A percentile compares a stretch with the other conserved stretches of the same genome.
phyloP scores from a whole-genome alignment of 2,888 invertebrate genomes.

The Limnephilus auricula region DNA sequence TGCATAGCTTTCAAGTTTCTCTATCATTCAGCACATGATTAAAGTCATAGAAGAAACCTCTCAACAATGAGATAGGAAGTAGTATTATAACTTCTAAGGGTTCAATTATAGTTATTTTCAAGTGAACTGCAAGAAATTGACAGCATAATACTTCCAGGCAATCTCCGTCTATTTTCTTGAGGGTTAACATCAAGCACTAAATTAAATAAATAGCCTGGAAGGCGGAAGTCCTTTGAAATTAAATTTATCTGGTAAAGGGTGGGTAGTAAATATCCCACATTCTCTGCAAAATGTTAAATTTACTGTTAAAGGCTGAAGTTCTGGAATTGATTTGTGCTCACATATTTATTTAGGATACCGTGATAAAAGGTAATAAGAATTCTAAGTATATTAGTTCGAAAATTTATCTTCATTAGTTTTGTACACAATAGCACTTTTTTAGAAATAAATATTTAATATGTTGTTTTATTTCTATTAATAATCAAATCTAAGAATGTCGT shows the following conservation, averaged over 20 bases:
- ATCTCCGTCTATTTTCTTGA: background rate
- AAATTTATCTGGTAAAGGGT: background rate
- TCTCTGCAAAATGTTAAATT: background rate
- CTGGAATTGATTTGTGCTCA: background rate
- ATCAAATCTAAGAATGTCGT: no score
- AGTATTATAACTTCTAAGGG: background rate
- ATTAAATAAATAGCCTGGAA: background rate
- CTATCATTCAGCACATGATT: background rate
- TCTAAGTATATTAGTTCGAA: background rate
- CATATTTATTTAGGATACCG: background rate
- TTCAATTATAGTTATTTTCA: background rate
- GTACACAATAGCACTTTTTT: background rate
- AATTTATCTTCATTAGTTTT: background rate
- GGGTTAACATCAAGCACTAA: background rate
- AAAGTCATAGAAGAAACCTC: background rate
- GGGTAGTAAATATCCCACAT: background rate
- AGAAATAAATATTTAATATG: background rate
- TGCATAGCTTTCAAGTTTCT: background rate
- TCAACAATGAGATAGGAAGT: background rate
- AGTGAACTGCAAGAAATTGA: background rate
- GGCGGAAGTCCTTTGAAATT: background rate
- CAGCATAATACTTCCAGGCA: background rate
- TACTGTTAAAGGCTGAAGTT: background rate
- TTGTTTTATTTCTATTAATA: no score
- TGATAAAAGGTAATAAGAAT: background rate